Evolutionary conservation across 1,140 invertebrate genomes (phyloP).

Genomic region (Harlomillsia oculata): DNA sequence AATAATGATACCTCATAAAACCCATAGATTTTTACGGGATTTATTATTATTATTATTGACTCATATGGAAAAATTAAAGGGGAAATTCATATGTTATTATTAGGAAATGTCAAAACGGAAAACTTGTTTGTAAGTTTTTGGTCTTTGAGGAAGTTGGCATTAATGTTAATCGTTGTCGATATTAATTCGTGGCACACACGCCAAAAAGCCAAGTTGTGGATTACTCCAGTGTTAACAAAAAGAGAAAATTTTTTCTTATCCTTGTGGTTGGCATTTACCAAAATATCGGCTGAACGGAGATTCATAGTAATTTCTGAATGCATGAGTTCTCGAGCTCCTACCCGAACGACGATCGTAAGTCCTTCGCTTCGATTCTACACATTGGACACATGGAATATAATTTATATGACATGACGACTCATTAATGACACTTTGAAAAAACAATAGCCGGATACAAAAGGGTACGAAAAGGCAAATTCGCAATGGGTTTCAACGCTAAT

Average conservation of each 20-base stretch:
- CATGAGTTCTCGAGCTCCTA: slow-evolving; percentile 38
- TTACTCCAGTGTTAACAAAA: not conserved
- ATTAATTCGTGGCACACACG: not conserved
- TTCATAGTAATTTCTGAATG: slow-evolving; percentile 68
- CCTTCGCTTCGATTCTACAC: slow-evolving; percentile 47
- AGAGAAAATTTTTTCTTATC: slow-evolving; percentile 1
- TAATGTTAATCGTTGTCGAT: not conserved
- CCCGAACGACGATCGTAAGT: slow-evolving; percentile 48
- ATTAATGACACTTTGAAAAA: too few relatives aligned
- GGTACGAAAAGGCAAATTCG: too few relatives aligned
- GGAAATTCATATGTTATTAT: too few relatives aligned
- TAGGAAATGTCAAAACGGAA: not conserved
- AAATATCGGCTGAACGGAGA: slow-evolving; percentile 73
- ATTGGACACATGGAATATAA: not conserved
- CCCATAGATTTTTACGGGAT: too few relatives aligned
- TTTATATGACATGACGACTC: too few relatives aligned
- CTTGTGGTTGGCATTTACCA: slow-evolving; percentile 60
- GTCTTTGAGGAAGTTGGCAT: not conserved
- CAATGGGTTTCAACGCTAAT: too few relatives aligned
- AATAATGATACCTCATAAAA: too few relatives aligned
- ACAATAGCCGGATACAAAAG: too few relatives aligned
- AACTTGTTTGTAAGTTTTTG: not conserved
- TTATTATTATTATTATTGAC: too few relatives aligned
- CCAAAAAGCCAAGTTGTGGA: not conserved
- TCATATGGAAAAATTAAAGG: too few relatives aligned